These are phyloP conservation scores for Mormyrus hasselquistii DNA, from an alignment of 2,797 vertebrate species.

Conservation along the genomic window DNA sequence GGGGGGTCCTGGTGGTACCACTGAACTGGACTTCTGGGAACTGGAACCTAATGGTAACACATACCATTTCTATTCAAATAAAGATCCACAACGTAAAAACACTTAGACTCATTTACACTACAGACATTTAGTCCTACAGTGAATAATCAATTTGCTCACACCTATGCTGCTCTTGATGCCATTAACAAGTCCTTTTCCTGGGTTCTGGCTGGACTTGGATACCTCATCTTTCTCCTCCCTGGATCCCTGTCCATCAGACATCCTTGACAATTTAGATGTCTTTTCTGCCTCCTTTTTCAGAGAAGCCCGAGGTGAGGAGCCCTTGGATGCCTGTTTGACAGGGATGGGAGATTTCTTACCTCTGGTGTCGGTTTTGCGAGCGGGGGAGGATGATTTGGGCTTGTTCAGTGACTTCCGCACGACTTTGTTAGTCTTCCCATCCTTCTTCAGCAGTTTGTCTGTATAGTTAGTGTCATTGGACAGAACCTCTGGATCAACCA, in stretches of 20 bases:
- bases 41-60: conserved; percentile 42
- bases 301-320: conserved; percentile 62
- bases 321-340: conserved; percentile 62
- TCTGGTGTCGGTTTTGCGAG: conserved; percentile 61
- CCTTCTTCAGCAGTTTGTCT: conserved; percentile 78
- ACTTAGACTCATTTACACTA: neutral
- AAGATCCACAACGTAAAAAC: neutral
- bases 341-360: conserved; percentile 80
- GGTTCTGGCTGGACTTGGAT: conserved; percentile 72
- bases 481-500: conserved; percentile 88
- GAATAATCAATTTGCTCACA: conserved; percentile 39
- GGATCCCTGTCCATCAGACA: conserved; percentile 63
- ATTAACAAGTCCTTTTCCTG: conserved; percentile 70
- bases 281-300: conserved; percentile 76
- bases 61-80: neutral
- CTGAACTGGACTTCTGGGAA: conserved; percentile 67
- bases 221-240: conserved; percentile 76
- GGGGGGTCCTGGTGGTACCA: conserved; percentile 65
- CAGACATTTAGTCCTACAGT: neutral
- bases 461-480: conserved; percentile 60
- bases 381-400: conserved; percentile 81
- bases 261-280: conserved; percentile 63
- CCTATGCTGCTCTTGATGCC: conserved; percentile 76
- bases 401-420: conserved; percentile 73
- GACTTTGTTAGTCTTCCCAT: conserved; percentile 73